Conservation (phyloP, 2,888 invertebrate genomes). For the Drosophila meridiana region DNA sequence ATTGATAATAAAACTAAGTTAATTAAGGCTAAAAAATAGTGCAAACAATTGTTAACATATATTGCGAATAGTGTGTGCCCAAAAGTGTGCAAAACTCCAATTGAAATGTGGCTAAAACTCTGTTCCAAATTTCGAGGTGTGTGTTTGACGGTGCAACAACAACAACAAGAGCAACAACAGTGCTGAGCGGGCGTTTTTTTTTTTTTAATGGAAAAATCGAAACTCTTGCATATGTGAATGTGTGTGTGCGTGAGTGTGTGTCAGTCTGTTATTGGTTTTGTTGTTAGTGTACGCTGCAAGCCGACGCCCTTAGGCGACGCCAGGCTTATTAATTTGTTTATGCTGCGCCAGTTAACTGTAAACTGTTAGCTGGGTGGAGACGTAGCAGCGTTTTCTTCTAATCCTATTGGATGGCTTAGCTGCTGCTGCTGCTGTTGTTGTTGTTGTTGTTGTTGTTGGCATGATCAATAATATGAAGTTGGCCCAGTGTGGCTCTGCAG, state of each 20-base stretch:
- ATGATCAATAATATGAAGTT: conserved; percentile 55
- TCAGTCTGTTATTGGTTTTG: conserved; percentile 62
- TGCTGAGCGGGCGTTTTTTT: conserved; percentile 77
- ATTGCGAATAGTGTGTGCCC: conserved; percentile 11
- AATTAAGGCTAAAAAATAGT: conserved; percentile 57
- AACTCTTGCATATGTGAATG: conserved; percentile 38
- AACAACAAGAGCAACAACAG: conserved; percentile 51
- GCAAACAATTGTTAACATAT: conserved; percentile 67
- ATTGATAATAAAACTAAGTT: conserved; percentile 60
- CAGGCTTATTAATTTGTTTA: conserved; percentile 66
- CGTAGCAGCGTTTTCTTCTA: conserved; percentile 8
- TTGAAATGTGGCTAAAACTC: conserved; percentile 11
- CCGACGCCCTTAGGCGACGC: conserved; percentile 75
- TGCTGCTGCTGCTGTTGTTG: conserved; percentile 13
- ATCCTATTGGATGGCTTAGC: conserved; percentile 47
- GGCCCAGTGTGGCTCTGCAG: conserved; percentile 31
- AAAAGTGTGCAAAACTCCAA: conserved; percentile 14
- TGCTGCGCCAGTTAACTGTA: conserved; percentile 26
- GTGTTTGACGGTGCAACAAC: conserved; percentile 37
- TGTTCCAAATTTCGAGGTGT: conserved; percentile 37
- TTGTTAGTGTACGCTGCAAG: conserved; percentile 58
- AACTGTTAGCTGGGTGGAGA: conserved; percentile 25
- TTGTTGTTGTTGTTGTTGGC: conserved; percentile 21
- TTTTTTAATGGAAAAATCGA: conserved; percentile 70
- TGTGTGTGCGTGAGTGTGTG: conserved; percentile 32